Conservation (phyloP, 2,888 invertebrate genomes). For the Atherix ibis region DNA sequence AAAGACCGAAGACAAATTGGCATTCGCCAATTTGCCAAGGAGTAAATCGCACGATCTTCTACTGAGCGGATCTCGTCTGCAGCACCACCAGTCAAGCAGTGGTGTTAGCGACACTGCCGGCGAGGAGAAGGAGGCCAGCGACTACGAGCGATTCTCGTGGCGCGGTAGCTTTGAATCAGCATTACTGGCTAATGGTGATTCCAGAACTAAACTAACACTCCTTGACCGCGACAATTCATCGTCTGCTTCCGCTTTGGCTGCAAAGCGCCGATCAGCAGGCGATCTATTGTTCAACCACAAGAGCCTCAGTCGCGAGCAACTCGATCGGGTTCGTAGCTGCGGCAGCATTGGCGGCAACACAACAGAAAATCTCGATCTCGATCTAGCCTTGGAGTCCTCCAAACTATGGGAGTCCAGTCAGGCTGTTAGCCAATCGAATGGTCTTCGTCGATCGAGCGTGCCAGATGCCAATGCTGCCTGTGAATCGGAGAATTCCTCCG, state of each 20-base stretch:
- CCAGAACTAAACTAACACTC: conserved; percentile 56
- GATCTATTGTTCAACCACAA: conserved; percentile 66
- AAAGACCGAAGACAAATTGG: conserved; percentile 17
- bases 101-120: conserved; percentile 37
- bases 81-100: conserved; percentile 33
- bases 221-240: conserved; percentile 48
- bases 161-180: conserved; percentile 87
- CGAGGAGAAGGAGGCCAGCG: conserved; percentile 61
- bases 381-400: conserved; percentile 24
- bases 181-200: conserved; percentile 65
- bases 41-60: conserved; percentile 71
- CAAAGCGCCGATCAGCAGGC: conserved; percentile 67
- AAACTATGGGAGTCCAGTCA: conserved; percentile 25
- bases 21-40: conserved; percentile 43
- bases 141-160: conserved; percentile 82
- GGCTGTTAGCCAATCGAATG: conserved; percentile 18
- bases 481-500: conserved; percentile 34
- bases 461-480: conserved; percentile 37
- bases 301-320: conserved; percentile 58
- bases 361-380: conserved; percentile 33
- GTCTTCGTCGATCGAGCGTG: conserved; percentile 39
- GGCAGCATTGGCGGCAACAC: conserved; percentile 64
- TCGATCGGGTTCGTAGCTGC: conserved; percentile 60
- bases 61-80: conserved; percentile 40
- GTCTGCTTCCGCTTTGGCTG: conserved; percentile 49